Conservation (phyloP, 2,888 invertebrate species). For the Pteria penguin region DNA sequence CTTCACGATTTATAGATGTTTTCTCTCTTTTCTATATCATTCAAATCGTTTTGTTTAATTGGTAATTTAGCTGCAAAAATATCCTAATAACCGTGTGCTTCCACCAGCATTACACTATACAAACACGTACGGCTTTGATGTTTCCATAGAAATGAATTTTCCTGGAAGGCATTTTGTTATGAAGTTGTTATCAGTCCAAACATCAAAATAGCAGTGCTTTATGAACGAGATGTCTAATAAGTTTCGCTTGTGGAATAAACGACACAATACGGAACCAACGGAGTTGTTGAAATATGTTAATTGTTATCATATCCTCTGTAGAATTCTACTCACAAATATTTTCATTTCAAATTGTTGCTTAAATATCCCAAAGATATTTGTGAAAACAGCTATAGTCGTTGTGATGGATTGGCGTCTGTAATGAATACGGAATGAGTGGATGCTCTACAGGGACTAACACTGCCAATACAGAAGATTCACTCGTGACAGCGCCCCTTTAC, state of each 20-base stretch:
- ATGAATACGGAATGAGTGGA: too few species aligned
- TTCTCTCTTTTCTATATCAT: slow-evolving; percentile 23
- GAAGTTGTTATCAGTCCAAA: slow-evolving; percentile 16
- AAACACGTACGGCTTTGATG: slow-evolving; percentile 24
- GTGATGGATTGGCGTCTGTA: too few species aligned
- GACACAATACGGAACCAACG: not conserved
- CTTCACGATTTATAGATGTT: slow-evolving; percentile 19
- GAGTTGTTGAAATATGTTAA: too few species aligned
- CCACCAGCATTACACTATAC: slow-evolving; percentile 17
- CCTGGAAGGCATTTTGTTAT: slow-evolving; percentile 27
- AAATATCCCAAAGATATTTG: too few species aligned
- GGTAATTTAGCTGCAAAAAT: slow-evolving; percentile 29
- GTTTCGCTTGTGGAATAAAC: not conserved
- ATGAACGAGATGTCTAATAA: not conserved
- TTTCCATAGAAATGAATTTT: slow-evolving; percentile 23
- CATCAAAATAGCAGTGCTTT: not conserved
- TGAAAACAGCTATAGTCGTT: too few species aligned
- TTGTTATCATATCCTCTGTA: too few species aligned
- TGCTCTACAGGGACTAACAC: too few species aligned
- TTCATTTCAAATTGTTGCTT: too few species aligned
- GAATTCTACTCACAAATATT: too few species aligned
- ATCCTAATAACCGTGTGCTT: slow-evolving; percentile 13
- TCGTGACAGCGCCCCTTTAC: too few species aligned
- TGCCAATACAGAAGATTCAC: too few species aligned
- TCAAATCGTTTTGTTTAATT: slow-evolving; percentile 30